Evolutionary conservation across 2,113 vertebrate genomes (phyloP).

Genomic region (Corvus cornix): DNA sequence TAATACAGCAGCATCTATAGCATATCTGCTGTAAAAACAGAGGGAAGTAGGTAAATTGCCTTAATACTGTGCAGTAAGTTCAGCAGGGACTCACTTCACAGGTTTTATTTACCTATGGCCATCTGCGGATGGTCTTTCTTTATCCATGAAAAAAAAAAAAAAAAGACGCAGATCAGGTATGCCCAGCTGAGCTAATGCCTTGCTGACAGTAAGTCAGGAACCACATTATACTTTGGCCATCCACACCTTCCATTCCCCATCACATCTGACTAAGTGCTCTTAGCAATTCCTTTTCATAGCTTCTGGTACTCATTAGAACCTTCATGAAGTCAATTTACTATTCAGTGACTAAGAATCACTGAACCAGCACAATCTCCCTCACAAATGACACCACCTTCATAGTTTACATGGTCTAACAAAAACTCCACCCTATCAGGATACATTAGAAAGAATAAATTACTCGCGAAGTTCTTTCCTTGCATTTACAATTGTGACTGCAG

Average conservation of each 20-base stretch:
- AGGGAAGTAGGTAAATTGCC: background rate
- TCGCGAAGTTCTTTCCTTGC: background rate
- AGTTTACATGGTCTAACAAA: background rate
- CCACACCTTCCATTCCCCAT: background rate
- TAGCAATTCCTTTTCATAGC: background rate
- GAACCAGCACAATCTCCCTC: background rate
- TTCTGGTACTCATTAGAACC: background rate
- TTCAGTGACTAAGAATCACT: background rate
- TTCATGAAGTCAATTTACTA: background rate
- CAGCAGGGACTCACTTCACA: background rate
- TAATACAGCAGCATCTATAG: background rate
- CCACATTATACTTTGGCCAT: background rate
- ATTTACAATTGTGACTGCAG: background rate
- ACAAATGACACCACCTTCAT: background rate
- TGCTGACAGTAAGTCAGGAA: background rate
- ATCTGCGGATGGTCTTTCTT: background rate
- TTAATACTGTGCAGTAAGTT: background rate
- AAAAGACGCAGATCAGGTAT: background rate
- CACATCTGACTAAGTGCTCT: background rate
- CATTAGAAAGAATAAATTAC: background rate
- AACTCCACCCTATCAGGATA: fast-evolving
- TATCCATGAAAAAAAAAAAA: background rate
- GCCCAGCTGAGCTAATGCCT: background rate
- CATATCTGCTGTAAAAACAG: background rate
- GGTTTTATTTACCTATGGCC: background rate